Evolutionary conservation across 2,888 invertebrate genomes (phyloP).

Genomic region (Argyra leucocephala): DNA sequence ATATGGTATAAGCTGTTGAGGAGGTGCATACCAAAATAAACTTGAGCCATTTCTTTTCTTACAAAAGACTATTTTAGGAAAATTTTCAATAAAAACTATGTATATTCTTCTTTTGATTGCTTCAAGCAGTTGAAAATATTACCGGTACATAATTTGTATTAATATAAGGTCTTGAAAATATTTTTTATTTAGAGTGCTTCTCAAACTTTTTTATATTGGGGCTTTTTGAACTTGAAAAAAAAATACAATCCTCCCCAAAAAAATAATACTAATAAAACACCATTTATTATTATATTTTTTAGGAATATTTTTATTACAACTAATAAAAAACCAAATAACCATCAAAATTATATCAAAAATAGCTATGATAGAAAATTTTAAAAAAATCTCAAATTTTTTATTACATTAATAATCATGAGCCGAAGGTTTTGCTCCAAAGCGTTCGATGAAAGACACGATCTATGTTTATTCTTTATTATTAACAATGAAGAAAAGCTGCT

Average conservation of each 20-base stretch:
- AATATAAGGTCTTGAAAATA: no score
- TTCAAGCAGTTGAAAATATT: no score
- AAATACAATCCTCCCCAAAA: constrained; percentile 9
- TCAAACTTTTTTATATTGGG: constrained; percentile 7
- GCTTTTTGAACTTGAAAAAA: background rate
- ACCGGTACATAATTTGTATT: no score
- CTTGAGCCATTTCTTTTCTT: no score
- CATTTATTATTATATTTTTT: background rate
- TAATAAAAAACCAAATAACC: background rate
- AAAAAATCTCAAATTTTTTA: background rate
- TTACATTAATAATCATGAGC: constrained; percentile 10
- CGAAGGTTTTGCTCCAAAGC: constrained; percentile 15
- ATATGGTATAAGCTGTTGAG: no score
- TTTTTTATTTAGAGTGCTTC: no score
- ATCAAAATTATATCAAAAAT: no score
- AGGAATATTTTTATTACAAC: background rate
- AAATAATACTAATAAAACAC: constrained; percentile 9
- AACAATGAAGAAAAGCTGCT: constrained; percentile 16
- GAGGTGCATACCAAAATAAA: no score
- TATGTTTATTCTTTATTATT: constrained; percentile 14
- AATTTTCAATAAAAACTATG: no score
- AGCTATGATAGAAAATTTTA: background rate
- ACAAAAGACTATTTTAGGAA: no score
- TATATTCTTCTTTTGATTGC: no score
- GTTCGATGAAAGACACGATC: constrained; percentile 15